These are phyloP conservation scores for Meiosimyza decipiens DNA, from an alignment of 2,888 invertebrate species.

Conservation along the genomic window DNA sequence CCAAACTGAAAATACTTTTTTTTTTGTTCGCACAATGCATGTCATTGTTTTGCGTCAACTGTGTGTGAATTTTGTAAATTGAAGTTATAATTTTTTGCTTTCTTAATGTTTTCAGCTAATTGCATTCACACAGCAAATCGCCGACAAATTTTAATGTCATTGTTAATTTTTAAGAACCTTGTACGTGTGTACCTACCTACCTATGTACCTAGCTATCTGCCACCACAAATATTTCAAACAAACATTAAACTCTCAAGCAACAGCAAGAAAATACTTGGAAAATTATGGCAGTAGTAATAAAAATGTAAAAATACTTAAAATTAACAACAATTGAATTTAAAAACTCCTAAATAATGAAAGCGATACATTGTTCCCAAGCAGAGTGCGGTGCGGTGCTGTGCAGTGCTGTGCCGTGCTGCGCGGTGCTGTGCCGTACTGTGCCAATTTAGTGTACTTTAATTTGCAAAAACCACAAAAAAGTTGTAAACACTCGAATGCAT, in stretches of 20 bases:
- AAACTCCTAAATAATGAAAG: constrained; percentile 21
- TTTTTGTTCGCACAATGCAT: constrained; percentile 23
- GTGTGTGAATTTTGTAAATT: constrained; percentile 16
- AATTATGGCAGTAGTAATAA: not conserved
- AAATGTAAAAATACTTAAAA: not conserved
- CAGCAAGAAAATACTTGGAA: not conserved
- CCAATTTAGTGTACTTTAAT: too few species aligned
- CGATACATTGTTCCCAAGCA: constrained; percentile 2
- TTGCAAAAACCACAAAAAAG: not conserved
- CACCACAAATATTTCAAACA: constrained; percentile 2
- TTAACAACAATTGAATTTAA: not conserved
- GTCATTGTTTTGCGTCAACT: constrained; percentile 27
- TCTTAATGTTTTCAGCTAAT: constrained; percentile 14
- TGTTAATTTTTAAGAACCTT: constrained; percentile 32
- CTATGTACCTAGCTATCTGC: not conserved
- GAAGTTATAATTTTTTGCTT: not conserved
- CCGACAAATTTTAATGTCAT: constrained; percentile 27
- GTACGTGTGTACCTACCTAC: not conserved
- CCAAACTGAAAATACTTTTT: not conserved
- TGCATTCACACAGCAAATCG: constrained; percentile 25
- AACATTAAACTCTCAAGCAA: not conserved
- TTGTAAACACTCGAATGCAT: constrained; percentile 6
- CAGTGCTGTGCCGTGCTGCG: not conserved
- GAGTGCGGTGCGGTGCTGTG: not conserved
- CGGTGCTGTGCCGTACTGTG: not conserved